Percentiles rank a stretch among this genome's conserved stretches.
Evolutionary conservation across 2,797 vertebrate genomes (phyloP).

Genomic region (Tragopan temminckii): DNA sequence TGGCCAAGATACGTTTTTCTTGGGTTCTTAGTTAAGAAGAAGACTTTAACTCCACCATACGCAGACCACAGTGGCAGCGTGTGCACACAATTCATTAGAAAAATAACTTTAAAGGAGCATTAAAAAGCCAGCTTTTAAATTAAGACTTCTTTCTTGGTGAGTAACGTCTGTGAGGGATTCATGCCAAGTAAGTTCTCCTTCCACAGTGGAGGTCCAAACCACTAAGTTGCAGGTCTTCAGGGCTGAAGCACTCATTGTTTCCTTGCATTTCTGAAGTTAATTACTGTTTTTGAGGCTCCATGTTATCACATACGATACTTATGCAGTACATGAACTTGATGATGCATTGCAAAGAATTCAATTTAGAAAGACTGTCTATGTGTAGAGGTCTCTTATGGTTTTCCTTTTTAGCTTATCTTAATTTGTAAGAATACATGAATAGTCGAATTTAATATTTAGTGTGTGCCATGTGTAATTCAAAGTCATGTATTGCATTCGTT

Average conservation of each 20-base stretch:
- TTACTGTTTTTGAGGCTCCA: not conserved
- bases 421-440: not conserved
- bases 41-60: not conserved
- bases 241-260: not conserved
- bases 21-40: not conserved
- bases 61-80: fast-evolving
- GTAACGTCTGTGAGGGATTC: not conserved
- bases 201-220: not conserved
- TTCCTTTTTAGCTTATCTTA: not conserved
- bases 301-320: not conserved
- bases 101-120: not conserved
- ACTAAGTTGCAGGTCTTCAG: not conserved
- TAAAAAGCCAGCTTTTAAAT: not conserved
- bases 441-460: not conserved
- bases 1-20: not conserved
- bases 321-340: not conserved
- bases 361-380: not conserved
- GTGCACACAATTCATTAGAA: not conserved
- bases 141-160: not conserved
- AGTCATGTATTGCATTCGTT: not conserved
- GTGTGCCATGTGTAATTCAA: not conserved
- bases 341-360: not conserved
- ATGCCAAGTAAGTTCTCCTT: not conserved
- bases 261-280: not conserved
- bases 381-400: not conserved